Evolutionary conservation across 2,888 invertebrate species (phyloP).

Genomic region (Sminthurides aquaticus): DNA sequence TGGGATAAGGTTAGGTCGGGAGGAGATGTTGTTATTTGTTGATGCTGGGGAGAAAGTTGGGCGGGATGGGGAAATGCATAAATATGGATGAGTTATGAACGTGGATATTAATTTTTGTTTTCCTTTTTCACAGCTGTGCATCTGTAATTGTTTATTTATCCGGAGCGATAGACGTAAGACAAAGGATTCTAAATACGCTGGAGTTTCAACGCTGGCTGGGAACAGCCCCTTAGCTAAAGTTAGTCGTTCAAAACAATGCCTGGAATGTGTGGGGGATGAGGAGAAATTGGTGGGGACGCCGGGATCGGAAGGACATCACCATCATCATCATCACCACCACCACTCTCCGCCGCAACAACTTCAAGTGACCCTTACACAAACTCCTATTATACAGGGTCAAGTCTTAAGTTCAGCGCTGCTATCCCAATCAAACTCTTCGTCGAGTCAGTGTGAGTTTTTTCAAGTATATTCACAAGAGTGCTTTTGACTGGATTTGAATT

Average conservation of each 20-base stretch:
- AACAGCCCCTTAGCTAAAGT: conserved; percentile 1
- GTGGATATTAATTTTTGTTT: too few relatives aligned
- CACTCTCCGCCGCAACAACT: background rate
- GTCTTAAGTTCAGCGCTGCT: background rate
- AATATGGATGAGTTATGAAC: too few relatives aligned
- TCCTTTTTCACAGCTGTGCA: conserved; percentile 17
- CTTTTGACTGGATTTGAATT: too few relatives aligned
- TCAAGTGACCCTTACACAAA: background rate
- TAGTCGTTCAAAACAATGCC: conserved; percentile 9
- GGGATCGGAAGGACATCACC: background rate
- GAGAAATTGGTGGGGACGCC: conserved; percentile 3
- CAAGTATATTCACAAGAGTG: too few relatives aligned
- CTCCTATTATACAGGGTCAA: background rate
- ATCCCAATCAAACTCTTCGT: background rate
- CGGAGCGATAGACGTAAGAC: conserved; percentile 19
- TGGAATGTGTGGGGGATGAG: conserved; percentile 8
- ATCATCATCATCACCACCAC: conserved; percentile 1
- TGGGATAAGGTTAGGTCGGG: too few relatives aligned
- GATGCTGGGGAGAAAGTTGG: too few relatives aligned
- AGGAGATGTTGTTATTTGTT: too few relatives aligned
- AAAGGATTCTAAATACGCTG: conserved; percentile 15
- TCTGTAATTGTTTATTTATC: conserved; percentile 22
- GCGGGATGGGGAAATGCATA: too few relatives aligned
- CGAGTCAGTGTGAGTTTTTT: background rate
- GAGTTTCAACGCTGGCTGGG: conserved; percentile 4